A percentile compares a stretch with the other conserved stretches of the same genome.
Evolutionary conservation across 2,888 invertebrate species (phyloP).

Genomic region (Elaeidobius kamerunicus): DNA sequence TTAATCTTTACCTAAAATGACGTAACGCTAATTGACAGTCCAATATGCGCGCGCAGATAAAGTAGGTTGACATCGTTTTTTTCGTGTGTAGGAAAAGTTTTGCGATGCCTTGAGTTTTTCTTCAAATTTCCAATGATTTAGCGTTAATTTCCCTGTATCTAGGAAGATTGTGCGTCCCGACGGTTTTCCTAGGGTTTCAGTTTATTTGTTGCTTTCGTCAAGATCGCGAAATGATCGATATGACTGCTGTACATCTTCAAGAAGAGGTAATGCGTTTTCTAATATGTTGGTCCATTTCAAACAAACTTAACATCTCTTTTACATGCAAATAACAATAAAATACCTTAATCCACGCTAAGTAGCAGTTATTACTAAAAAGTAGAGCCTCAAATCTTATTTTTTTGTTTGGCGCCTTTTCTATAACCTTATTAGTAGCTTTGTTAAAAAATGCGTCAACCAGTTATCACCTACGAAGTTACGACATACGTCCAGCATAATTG

Average conservation of each 20-base stretch:
- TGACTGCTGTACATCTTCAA: not conserved
- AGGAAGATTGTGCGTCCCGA: not conserved
- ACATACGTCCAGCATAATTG: too few species aligned
- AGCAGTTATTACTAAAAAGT: too few species aligned
- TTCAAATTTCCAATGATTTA: not conserved
- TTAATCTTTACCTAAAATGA: too few species aligned
- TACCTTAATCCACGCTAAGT: too few species aligned
- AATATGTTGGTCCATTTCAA: not conserved
- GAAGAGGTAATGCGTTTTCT: constrained; percentile 4
- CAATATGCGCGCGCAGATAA: too few species aligned
- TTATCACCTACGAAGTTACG: too few species aligned
- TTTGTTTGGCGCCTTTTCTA: not conserved
- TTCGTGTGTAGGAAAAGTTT: not conserved
- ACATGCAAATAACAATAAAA: not conserved
- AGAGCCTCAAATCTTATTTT: too few species aligned
- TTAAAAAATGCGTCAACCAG: not conserved
- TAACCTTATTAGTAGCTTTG: not conserved
- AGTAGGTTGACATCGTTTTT: not conserved
- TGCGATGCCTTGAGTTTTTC: not conserved
- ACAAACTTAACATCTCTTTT: not conserved
- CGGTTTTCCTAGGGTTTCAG: not conserved
- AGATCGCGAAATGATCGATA: constrained; percentile 4
- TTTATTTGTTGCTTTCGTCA: not conserved
- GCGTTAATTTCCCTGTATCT: not conserved
- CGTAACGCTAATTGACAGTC: too few species aligned